Evolutionary conservation across 2,113 vertebrate genomes (phyloP), one percentile per base, ranked within the genome.

Genomic region (Mesoclemmys tuberculata): DNA sequence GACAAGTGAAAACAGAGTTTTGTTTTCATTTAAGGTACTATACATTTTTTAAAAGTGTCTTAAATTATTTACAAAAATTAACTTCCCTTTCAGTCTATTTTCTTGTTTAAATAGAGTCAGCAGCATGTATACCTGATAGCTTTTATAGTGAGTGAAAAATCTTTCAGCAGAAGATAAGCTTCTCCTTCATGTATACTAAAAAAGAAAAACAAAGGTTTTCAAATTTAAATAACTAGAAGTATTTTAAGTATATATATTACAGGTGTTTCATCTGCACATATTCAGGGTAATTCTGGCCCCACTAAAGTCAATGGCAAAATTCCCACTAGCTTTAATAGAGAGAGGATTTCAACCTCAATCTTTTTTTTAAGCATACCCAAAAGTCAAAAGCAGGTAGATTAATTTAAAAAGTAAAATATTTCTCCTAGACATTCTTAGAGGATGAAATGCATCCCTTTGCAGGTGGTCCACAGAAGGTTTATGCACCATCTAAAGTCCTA

Each of bases 41-140:
- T 46, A 2, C 24, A 13, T 38, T 75, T 74, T 41, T 14, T 3
- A 68, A 74, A 52, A 68, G 21, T 46, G 19, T 9, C 27, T 46
- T 56, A 26, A 61, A 52, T 41, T 51, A 4, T 24, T n/a, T 75
- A 38, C 55, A 18, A 56, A 46, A 48, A 21, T 26, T 56, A 74
- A 21, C 5, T 41, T 83, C 38, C 26, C 52, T 71, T 82, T 29
- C 24, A 79, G 6, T 9, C 49, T 14, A n/a, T 51, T 71, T n/a
- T 38, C 10, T 44, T 79, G 31, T 61, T 46, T 80, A 52, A 52
- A 80, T 51, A n/a, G 44, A 48, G 5, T 38, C 5, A 21, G 29
- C 48, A 87, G n/a, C 21, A 78, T 82, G 24, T 55, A 51, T 90
- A 93, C 93, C 84, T 95, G 79, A 95, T 94, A 61, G 92, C 9